Conservation (phyloP, 92 coral and sea anemone species). For the Heliopora coerulea region DNA sequence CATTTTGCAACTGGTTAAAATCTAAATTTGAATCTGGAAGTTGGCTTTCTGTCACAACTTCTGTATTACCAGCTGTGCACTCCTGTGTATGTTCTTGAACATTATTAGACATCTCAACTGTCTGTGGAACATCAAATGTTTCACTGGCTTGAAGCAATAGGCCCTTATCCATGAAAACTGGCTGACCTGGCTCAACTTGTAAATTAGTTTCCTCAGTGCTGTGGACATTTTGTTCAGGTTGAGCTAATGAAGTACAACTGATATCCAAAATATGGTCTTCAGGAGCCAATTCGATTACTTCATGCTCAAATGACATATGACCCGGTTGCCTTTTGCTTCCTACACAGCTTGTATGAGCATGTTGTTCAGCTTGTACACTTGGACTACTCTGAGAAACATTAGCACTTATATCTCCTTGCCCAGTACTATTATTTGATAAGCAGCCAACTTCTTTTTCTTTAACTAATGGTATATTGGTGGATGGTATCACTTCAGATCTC, state of each 20-base stretch:
- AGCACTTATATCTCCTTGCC: no score
- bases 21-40: not conserved
- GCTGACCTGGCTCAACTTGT: not conserved
- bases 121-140: not conserved
- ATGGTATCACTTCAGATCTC: not conserved
- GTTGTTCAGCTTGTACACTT: no score
- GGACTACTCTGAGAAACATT: no score
- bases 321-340: no score
- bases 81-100: not conserved
- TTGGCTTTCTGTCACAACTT: not conserved
- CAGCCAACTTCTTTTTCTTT: not conserved
- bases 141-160: not conserved
- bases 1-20: conserved; percentile 4
- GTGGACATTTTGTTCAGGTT: no score
- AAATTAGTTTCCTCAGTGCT: no score
- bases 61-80: not conserved
- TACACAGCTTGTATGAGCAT: no score
- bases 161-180: conserved; percentile 13
- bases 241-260: no score
- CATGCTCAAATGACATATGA: no score
- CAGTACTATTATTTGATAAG: not conserved
- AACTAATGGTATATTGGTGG: not conserved
- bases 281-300: no score
- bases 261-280: no score
- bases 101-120: not conserved